A percentile compares a stretch with the other conserved stretches of the same genome.
Evolutionary conservation across 2,113 vertebrate species (phyloP).

Genomic region (Chionomys nivalis): DNA sequence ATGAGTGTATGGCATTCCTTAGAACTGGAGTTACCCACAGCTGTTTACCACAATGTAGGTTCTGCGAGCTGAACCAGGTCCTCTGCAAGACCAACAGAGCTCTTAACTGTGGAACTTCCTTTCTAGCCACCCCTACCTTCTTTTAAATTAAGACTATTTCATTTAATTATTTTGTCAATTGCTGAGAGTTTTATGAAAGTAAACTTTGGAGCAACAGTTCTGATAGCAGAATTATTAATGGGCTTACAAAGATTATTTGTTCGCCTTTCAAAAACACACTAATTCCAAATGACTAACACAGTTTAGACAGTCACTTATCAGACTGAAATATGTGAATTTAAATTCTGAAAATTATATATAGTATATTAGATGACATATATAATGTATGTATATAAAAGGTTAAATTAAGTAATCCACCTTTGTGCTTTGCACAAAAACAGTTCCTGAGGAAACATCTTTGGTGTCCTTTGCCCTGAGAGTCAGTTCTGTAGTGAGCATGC

Average conservation of each 20-base stretch:
- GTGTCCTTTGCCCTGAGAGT: background rate
- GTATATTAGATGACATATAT: too few species aligned
- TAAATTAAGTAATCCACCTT: background rate
- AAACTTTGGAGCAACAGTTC: slow-evolving; percentile 35
- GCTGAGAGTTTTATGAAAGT: slow-evolving; percentile 8
- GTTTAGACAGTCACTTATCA: slow-evolving; percentile 45
- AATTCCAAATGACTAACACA: background rate
- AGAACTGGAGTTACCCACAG: background rate
- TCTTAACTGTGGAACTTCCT: background rate
- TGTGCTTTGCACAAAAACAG: background rate
- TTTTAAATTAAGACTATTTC: background rate
- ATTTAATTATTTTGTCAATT: slow-evolving; percentile 10
- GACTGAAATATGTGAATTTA: slow-evolving; percentile 30
- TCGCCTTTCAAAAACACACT: background rate
- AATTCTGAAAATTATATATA: slow-evolving; percentile 4
- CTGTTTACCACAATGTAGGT: too few species aligned
- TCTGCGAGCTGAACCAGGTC: too few species aligned
- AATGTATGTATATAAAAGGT: too few species aligned
- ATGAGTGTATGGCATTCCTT: background rate
- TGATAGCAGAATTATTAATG: background rate
- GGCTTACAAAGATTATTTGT: background rate
- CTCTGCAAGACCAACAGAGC: background rate
- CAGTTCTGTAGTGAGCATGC: background rate
- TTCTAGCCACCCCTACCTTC: too few species aligned
- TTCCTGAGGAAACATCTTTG: background rate